phyloP scores from a whole-genome alignment of 2,113 vertebrate species.

The Collichthys lucidus region DNA sequence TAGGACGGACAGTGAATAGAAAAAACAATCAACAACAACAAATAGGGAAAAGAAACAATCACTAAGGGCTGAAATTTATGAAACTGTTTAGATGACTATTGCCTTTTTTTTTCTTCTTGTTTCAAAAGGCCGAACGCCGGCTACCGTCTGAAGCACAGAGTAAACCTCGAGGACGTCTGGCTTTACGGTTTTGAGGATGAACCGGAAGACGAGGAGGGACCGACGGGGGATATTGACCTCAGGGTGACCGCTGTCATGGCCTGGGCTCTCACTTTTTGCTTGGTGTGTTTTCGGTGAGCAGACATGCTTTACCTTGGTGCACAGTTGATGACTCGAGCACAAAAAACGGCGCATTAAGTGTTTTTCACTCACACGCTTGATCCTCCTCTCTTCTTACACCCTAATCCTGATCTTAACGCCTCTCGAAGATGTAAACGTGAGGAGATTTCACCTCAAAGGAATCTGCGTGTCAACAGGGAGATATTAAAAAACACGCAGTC shows the following conservation, averaged over 20 bases:
- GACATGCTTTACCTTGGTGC: neutral
- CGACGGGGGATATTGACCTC: constrained; percentile 38
- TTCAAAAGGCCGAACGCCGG: constrained; percentile 71
- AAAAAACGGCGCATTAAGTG: neutral
- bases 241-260: constrained; percentile 70
- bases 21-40: neutral
- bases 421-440: neutral
- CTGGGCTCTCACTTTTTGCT: constrained; percentile 70
- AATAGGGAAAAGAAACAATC: neutral
- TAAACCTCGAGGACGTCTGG: constrained; percentile 72
- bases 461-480: neutral
- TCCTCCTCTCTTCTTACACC: too few species aligned
- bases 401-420: neutral
- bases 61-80: neutral
- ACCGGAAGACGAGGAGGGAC: constrained; percentile 38
- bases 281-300: constrained; percentile 79
- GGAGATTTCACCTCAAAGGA: neutral
- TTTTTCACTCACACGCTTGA: neutral
- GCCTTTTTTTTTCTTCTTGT: neutral
- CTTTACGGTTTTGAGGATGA: constrained; percentile 66
- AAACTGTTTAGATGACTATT: neutral
- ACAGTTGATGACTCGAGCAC: neutral
- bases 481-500: neutral
- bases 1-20: neutral
- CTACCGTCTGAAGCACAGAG: constrained; percentile 79